phyloP scores from a whole-genome alignment of 2,113 vertebrate species.

The Semnornis frantzii region DNA sequence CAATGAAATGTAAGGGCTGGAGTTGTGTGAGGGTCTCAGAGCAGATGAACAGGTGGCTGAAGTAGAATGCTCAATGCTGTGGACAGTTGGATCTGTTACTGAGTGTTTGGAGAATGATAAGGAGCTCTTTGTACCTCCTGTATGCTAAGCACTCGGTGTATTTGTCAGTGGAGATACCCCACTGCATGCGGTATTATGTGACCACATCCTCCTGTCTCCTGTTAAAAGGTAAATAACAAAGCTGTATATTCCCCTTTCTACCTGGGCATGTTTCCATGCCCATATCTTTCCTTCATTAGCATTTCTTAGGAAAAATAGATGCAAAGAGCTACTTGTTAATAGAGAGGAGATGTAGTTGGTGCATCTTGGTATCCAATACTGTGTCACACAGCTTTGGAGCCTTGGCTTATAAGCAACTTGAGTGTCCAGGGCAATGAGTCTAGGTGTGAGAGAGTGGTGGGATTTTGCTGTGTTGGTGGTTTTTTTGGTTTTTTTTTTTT shows the following conservation, averaged over 20 bases:
- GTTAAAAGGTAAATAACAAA: neutral
- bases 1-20: neutral
- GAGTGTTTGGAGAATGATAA: neutral
- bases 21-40: neutral
- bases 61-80: neutral
- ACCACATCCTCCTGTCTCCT: neutral
- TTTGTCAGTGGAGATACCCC: neutral
- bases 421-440: neutral
- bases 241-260: neutral
- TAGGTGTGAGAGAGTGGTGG: neutral
- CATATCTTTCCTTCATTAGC: neutral
- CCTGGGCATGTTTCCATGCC: neutral
- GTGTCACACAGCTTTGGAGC: neutral
- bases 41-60: neutral
- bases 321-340: neutral
- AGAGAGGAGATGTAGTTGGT: neutral
- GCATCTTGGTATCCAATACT: neutral
- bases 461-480: neutral
- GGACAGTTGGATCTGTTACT: neutral
- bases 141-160: neutral
- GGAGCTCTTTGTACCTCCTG: neutral
- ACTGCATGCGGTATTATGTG: neutral
- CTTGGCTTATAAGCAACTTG: neutral
- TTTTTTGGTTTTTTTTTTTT: too few species aligned
- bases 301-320: neutral